Evolutionary conservation across 2,113 vertebrate species (phyloP), one percentile per base, ranked within the genome.

Genomic region (Antechinus stuartii): DNA sequence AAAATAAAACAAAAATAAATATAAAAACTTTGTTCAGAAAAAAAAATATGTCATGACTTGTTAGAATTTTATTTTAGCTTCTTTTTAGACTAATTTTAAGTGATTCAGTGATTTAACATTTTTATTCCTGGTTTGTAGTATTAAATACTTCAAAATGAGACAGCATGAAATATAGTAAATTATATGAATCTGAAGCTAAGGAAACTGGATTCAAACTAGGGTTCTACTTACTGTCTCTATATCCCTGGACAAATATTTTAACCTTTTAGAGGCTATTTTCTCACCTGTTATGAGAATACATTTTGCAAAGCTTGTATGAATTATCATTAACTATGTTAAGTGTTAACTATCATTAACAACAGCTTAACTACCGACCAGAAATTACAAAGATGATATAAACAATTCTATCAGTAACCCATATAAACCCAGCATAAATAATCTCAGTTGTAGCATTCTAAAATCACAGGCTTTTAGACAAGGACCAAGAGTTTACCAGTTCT

Each of bases 1-100:
- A 93, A 95, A 95, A 93, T 61, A 96, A 92, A 68, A 94, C 56
- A 94, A 96, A 96, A 93, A 54, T 94, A 95, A 96, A 95, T 8
- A 96, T 76, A 93, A 95, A 96, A 96, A 46, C 90, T 55, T 91
- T 54, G n/a, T n/a, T 84, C 61, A 76, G 35, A n/a, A n/a, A 76
- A n/a, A 49, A 52, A 52, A 52, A 52, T 5, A 68, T n/a, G 5
- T 91, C 56, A 96, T 89, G 89, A 35, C 93, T 89, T 95, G 92
- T 91, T 92, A 91, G 54, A 93, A 94, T 0, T 24, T 93, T 93
- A 92, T 53, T 24, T 55, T 9, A 93, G 57, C 46, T 54, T 52
- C n/a, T 93, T 92, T 94, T 94, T 94, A 95, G 57, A 54, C 55
- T 68, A 90, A 90, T 90, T 94, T 76, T 54, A 93, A 93, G 50